phyloP scores from a whole-genome alignment of 1,140 invertebrate species.

The Sinonovacula constricta region DNA sequence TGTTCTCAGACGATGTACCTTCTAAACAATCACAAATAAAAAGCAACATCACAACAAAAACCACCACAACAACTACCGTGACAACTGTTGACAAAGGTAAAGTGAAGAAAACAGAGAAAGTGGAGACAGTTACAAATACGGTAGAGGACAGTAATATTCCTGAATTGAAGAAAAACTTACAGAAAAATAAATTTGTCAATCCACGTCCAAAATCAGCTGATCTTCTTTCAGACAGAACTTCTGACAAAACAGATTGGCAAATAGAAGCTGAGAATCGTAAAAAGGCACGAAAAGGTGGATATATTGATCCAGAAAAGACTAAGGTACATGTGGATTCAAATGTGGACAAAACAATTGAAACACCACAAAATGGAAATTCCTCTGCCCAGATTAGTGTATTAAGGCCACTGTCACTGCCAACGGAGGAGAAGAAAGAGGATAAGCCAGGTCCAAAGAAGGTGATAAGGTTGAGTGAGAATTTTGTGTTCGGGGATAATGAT shows the following conservation, averaged over 20 bases:
- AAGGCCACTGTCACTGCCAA: too few relatives aligned
- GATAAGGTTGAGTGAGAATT: slow-evolving; percentile 30
- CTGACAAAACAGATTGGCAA: slow-evolving; percentile 26
- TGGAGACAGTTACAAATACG: slow-evolving; percentile 1
- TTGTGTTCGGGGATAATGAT: slow-evolving; percentile 32
- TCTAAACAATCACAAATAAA: slow-evolving; percentile 10
- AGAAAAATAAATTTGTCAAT: slow-evolving; percentile 26
- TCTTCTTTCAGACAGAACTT: slow-evolving; percentile 22
- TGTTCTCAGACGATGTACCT: slow-evolving; percentile 7
- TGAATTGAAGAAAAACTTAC: slow-evolving; percentile 34
- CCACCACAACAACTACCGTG: slow-evolving; percentile 21
- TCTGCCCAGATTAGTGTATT: background rate
- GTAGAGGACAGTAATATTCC: slow-evolving; percentile 33
- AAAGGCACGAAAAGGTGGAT: slow-evolving; percentile 41
- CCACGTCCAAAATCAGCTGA: slow-evolving; percentile 36
- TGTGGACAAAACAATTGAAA: background rate
- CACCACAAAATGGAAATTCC: background rate
- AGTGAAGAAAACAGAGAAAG: background rate
- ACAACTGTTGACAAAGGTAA: slow-evolving; percentile 11
- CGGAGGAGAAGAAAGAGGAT: background rate
- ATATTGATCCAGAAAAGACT: slow-evolving; percentile 47
- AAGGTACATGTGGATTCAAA: slow-evolving; percentile 5
- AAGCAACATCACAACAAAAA: slow-evolving; percentile 18
- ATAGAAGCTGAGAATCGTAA: slow-evolving; percentile 48
- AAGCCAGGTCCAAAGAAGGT: slow-evolving; percentile 18